Conservation (phyloP, 2,888 invertebrate genomes). For the Eurois occulta region DNA sequence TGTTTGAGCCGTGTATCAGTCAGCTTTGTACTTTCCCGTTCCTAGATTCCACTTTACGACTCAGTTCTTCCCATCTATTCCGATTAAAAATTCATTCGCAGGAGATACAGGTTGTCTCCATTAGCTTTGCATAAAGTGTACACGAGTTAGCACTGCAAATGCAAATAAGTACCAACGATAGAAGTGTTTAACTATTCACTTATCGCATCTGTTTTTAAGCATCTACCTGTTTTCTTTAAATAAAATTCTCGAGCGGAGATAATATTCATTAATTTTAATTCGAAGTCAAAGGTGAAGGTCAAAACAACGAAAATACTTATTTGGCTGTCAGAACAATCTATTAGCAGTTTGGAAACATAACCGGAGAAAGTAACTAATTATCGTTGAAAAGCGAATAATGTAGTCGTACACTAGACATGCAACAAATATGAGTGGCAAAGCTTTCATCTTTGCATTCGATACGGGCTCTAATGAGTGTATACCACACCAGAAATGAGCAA, state of each 20-base stretch:
- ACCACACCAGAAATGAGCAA: conserved; percentile 61
- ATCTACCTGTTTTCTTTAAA: conserved; percentile 8
- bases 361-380: conserved; percentile 81
- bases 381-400: conserved; percentile 73
- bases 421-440: conserved; percentile 70
- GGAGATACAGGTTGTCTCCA: background rate
- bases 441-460: conserved; percentile 73
- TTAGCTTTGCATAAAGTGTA: conserved; percentile 9
- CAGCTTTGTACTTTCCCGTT: background rate
- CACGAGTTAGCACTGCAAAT: conserved; percentile 14
- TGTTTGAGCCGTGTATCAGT: background rate
- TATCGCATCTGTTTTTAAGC: conserved; percentile 27
- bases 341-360: conserved; percentile 70
- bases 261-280: conserved; percentile 20
- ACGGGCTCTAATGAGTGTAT: conserved; percentile 67
- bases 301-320: conserved; percentile 40
- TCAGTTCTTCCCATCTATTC: background rate
- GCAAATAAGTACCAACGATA: background rate
- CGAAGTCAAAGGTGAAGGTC: conserved; percentile 40
- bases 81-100: conserved; percentile 12
- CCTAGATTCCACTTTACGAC: conserved; percentile 4
- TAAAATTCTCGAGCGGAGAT: conserved; percentile 7
- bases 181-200: conserved; percentile 27
- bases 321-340: conserved; percentile 65
- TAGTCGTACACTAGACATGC: conserved; percentile 72